phyloP scores from a whole-genome alignment of 1,140 invertebrate genomes.

The Acarapis woodi region DNA sequence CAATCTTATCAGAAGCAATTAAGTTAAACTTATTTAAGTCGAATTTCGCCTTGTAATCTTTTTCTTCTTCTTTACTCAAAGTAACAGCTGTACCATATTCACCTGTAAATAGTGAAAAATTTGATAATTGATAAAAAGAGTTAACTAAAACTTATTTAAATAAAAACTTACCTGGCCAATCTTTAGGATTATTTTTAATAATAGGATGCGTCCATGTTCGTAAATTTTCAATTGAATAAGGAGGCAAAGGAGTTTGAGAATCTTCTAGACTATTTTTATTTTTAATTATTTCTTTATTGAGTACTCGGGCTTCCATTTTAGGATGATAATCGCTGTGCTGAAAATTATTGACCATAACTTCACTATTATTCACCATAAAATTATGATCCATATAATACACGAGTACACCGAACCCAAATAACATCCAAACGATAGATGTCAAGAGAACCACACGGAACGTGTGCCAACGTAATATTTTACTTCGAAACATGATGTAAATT shows the following conservation, averaged over 20 bases:
- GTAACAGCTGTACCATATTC: slow-evolving; percentile 66
- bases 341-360: slow-evolving; percentile 2
- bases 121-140: slow-evolving; percentile 1
- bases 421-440: slow-evolving; percentile 80
- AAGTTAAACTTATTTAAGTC: slow-evolving; percentile 91
- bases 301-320: not conserved
- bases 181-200: not conserved
- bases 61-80: slow-evolving; percentile 49
- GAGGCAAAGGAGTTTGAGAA: slow-evolving; percentile 3
- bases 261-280: not conserved
- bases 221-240: slow-evolving; percentile 4
- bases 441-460: slow-evolving; percentile 75
- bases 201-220: slow-evolving; percentile 3
- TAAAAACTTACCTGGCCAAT: not conserved
- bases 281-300: not conserved
- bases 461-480: slow-evolving; percentile 26
- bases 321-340: not conserved
- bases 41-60: slow-evolving; percentile 71
- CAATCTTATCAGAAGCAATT: slow-evolving; percentile 86
- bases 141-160: slow-evolving; percentile 1
- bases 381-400: slow-evolving; percentile 61
- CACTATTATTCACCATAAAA: slow-evolving; percentile 3
- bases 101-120: slow-evolving; percentile 32
- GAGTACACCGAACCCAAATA: slow-evolving; percentile 63
- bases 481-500: slow-evolving; percentile 1